Conservation (phyloP, 1,140 invertebrate species). For the Periplaneta americana region DNA sequence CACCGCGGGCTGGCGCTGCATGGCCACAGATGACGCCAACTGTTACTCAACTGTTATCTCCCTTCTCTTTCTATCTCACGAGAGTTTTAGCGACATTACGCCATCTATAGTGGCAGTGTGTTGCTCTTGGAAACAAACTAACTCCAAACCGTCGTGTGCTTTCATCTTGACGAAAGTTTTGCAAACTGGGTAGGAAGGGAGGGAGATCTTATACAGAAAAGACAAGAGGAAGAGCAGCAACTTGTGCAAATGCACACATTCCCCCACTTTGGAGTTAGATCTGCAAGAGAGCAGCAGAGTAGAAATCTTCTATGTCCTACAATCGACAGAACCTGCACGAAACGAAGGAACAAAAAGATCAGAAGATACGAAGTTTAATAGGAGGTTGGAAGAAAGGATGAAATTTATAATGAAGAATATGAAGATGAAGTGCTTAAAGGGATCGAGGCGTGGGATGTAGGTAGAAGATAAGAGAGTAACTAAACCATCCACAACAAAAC, state of each 20-base stretch:
- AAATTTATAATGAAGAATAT: neutral
- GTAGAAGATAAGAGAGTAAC: too few relatives aligned
- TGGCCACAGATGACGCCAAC: constrained; percentile 10
- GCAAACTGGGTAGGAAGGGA: neutral
- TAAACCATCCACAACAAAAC: too few relatives aligned
- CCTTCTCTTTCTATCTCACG: neutral
- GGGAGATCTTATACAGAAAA: too few relatives aligned
- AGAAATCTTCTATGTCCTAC: neutral
- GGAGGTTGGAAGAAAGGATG: neutral
- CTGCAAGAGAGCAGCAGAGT: neutral
- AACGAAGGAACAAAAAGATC: neutral
- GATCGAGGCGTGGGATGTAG: neutral
- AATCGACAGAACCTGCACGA: neutral
- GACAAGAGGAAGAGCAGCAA: too few relatives aligned
- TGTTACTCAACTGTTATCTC: neutral
- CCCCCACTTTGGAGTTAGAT: too few relatives aligned
- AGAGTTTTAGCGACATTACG: neutral
- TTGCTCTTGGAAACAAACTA: too few relatives aligned
- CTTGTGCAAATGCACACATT: neutral
- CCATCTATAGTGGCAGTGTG: neutral
- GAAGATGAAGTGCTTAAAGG: neutral
- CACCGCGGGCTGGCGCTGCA: constrained; percentile 7
- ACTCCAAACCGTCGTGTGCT: neutral
- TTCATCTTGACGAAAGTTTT: neutral
- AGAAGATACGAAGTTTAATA: neutral